Percentiles rank a stretch among this genome's conserved stretches.
phyloP scores from a whole-genome alignment of 2,797 vertebrate genomes.

The Microctenopoma steveboyesi region DNA sequence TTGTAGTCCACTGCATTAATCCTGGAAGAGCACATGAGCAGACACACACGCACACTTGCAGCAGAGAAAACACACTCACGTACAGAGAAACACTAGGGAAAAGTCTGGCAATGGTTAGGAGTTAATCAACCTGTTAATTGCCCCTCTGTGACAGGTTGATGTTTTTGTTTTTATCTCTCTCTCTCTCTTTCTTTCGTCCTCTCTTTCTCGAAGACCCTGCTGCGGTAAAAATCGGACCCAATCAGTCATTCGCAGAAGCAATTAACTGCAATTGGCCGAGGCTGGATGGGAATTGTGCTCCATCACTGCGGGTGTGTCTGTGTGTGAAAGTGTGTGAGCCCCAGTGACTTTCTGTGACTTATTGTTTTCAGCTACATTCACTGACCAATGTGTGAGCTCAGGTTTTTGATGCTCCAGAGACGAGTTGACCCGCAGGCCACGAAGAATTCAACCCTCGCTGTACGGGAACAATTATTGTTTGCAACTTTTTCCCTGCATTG shows the following conservation, averaged over 20 bases:
- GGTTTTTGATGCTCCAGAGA: constrained; percentile 15
- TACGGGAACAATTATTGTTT: constrained; percentile 9
- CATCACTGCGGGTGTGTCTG: constrained; percentile 30
- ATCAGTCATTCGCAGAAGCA: constrained; percentile 72
- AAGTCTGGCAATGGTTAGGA: constrained; percentile 46
- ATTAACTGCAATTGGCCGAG: constrained; percentile 68
- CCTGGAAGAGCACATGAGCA: constrained; percentile 7
- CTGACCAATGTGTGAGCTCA: constrained; percentile 35
- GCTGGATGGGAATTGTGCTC: constrained; percentile 56
- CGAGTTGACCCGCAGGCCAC: not conserved
- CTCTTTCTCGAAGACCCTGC: constrained; percentile 48
- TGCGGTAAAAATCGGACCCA: constrained; percentile 60
- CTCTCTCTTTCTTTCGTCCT: constrained; percentile 37
- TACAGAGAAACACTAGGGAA: constrained; percentile 23
- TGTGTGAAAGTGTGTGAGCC: constrained; percentile 29
- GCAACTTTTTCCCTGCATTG: constrained; percentile 6
- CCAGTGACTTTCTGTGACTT: constrained; percentile 38
- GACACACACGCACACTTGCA: not conserved
- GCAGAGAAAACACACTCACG: not conserved
- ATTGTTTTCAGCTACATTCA: constrained; percentile 43
- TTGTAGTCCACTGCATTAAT: constrained; percentile 16
- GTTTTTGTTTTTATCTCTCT: constrained; percentile 66
- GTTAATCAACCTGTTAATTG: constrained; percentile 75
- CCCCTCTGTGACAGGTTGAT: constrained; percentile 64
- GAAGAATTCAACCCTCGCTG: not conserved